Percentiles rank a stretch among this genome's conserved stretches.
phyloP scores from a whole-genome alignment of 2,888 invertebrate genomes.

The Mermis nigrescens region DNA sequence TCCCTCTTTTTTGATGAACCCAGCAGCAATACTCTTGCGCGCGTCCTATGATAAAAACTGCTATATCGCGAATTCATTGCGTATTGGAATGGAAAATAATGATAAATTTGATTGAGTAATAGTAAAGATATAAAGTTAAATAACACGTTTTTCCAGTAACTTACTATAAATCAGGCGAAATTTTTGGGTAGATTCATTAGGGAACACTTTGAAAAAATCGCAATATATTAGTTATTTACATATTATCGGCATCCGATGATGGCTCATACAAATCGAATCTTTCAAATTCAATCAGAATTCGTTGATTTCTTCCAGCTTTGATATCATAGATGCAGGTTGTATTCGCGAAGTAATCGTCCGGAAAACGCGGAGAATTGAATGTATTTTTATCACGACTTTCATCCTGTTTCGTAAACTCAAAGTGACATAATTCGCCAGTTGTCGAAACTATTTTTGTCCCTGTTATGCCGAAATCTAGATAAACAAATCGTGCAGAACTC shows the following conservation, averaged over 20 bases:
- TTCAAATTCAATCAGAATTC: slow-evolving; percentile 27
- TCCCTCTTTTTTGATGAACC: too few relatives aligned
- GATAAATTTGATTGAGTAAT: too few relatives aligned
- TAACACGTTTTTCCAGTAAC: too few relatives aligned
- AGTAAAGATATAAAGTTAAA: too few relatives aligned
- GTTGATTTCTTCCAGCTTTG: slow-evolving; percentile 27
- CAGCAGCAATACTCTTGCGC: too few relatives aligned
- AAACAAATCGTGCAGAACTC: slow-evolving; percentile 7
- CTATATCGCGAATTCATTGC: too few relatives aligned
- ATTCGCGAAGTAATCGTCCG: slow-evolving; percentile 33
- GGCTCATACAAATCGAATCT: slow-evolving; percentile 22
- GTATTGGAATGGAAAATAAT: too few relatives aligned
- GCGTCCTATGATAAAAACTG: too few relatives aligned
- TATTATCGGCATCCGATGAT: not conserved
- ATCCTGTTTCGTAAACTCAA: slow-evolving; percentile 26
- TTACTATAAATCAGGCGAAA: too few relatives aligned
- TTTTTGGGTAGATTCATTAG: too few relatives aligned
- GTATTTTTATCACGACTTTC: slow-evolving; percentile 24
- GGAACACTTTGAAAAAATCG: too few relatives aligned
- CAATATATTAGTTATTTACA: too few relatives aligned
- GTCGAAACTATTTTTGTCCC: slow-evolving; percentile 28
- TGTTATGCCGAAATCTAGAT: slow-evolving; percentile 36
- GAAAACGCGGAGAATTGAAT: slow-evolving; percentile 36
- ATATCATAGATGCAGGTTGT: slow-evolving; percentile 37
- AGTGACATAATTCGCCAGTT: slow-evolving; percentile 17